Evolutionary conservation across 2,888 invertebrate species (phyloP).

Genomic region (Mycalesis mineus): DNA sequence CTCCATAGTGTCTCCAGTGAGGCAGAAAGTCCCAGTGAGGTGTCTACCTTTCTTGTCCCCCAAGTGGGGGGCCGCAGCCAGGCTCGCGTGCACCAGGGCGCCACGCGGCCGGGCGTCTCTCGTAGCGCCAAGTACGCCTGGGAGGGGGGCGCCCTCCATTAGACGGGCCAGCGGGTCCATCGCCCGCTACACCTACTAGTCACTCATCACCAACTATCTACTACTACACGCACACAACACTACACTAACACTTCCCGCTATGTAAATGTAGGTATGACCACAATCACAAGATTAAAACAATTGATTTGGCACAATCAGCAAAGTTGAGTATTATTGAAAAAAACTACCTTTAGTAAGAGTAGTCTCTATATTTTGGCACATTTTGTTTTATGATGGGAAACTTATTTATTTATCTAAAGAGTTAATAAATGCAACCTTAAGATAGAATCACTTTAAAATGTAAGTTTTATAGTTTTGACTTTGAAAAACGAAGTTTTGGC

Average conservation of each 20-base stretch:
- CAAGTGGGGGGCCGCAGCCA: slow-evolving; percentile 85
- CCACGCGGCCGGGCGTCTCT: slow-evolving; percentile 80
- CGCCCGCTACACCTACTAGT: slow-evolving; percentile 42
- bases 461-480: neutral
- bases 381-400: neutral
- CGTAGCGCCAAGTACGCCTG: slow-evolving; percentile 75
- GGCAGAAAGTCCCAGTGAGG: slow-evolving; percentile 91
- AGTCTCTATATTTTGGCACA: slow-evolving; percentile 7
- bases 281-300: no score
- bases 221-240: neutral
- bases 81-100: slow-evolving; percentile 87
- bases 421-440: neutral
- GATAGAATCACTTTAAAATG: neutral
- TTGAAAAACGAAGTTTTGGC: slow-evolving; percentile 21
- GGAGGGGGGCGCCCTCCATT: slow-evolving; percentile 86
- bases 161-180: slow-evolving; percentile 91
- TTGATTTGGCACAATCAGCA: no score
- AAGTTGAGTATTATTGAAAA: no score
- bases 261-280: no score
- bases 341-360: no score
- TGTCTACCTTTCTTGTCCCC: slow-evolving; percentile 86
- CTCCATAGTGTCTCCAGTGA: slow-evolving; percentile 95
- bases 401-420: neutral
- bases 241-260: no score
- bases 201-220: slow-evolving; percentile 27